Base-by-base conservation (phyloP, 1,140 invertebrate species). In the Dryas iulia region DNA sequence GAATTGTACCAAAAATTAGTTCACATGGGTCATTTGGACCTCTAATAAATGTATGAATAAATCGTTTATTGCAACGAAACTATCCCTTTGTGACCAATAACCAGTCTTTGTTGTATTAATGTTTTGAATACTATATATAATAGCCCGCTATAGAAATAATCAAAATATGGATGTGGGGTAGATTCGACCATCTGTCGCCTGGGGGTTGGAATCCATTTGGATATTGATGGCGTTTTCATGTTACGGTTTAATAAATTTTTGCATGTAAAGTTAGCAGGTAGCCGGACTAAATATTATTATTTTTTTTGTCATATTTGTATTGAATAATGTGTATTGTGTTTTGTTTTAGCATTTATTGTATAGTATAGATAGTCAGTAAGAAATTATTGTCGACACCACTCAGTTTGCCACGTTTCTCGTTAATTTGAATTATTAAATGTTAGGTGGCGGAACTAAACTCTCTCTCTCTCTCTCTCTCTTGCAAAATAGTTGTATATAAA, bases 131-230 rank as follows among this genome's bases (percentile, higher is more conserved):
- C 69, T 70, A 26, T 59, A 47, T 33, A 66, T 64, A 66, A 58
- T 57, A 30, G 47, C 72, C 68, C 31, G 31, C 70, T 75, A 74
- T 73, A 69, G 72, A 77, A 76, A 81, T 79, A 79, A 82, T 76
- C 78, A 72, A 77, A 77, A 76, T 78, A 77, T 75, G 72, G 73
- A 71, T 57, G 72, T 75, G 69, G 78, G 81, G 78, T 74, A 72
- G 64, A 58, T 72, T 70, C 71, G 71, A 66, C 79, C 84, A 87
- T 87, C 84, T 87, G 84, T 85, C 81, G 77, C 71, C 62, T 58
- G 59, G 66, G 72, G 77, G 78, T 77, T 63, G 69, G 39, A 68
- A 76, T 78, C 69, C 69, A 75, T 81, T 79, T 78, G 73, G 72
- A 73, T 71, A 75, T 74, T 79, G 80, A 82, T 83, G 79, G 76